Base-by-base conservation (phyloP, 2,888 invertebrate species). In the Drosophila niveifrons region DNA sequence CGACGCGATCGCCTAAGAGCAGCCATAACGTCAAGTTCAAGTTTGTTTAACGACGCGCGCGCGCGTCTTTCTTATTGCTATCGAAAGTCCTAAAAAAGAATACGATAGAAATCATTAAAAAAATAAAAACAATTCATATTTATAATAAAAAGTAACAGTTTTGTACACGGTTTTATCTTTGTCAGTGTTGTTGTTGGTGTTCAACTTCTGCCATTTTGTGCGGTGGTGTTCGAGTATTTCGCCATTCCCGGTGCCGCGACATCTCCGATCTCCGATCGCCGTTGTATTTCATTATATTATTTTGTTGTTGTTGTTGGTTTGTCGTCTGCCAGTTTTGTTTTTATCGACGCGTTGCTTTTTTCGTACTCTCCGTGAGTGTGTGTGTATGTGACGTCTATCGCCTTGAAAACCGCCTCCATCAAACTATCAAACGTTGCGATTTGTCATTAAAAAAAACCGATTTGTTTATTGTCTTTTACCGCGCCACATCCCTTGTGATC, bases 11-110 rank as follows among this genome's bases (percentile, higher is more conserved):
- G 66, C 28, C 28, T 17, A 56, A 47, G 39, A 52, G 23, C n/a
- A 39, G 17, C 53, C 39, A 48, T 50, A 53, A 43, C 58, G 66
- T 64, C 82, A 88, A 84, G 84, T 87, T 86, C 87, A 87, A 84
- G 80, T 82, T 82, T 82, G 71, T 44, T 61, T 39, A 71, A 67
- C 52, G 65, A 56, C 66, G 57, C 61, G 74, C 53, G 68, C 66
- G 63, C 17, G 46, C n/a, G 34, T 36, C 34, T 36, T n/a, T 31
- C 58, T 23, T 44, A 46, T 43, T 53, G 65, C 69, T 67, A 80
- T 84, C 73, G n/a, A 83, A 78, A 82, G 67, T 82, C 75, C 68
- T 63, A 80, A 79, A 78, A 77, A 63, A 66, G 62, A 46, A 39
- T 52, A 70, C 66, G 67, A 48, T 63, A 68, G 67, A 50, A 66